phyloP scores from a whole-genome alignment of 2,888 invertebrate genomes.

The Drosophila merina region DNA sequence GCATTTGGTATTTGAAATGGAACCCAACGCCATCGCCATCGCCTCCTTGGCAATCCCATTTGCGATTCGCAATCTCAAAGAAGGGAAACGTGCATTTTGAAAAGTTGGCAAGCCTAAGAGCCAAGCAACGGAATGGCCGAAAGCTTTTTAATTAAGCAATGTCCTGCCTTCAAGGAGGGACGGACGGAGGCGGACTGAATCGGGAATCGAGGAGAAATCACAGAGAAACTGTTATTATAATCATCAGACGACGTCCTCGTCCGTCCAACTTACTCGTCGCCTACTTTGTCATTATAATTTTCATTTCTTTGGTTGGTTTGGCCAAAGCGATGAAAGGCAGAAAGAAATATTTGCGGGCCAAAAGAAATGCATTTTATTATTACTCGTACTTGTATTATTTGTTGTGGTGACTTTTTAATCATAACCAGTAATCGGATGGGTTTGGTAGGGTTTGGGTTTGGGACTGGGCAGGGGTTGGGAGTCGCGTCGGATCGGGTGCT shows the following conservation, averaged over 20 bases:
- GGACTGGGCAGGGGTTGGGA: not conserved
- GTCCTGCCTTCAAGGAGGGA: conserved; percentile 56
- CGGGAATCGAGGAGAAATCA: conserved; percentile 61
- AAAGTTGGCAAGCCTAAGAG: conserved; percentile 26
- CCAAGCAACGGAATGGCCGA: conserved; percentile 44
- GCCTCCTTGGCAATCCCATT: conserved; percentile 17
- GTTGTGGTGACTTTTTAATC: conserved; percentile 59
- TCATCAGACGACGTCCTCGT: conserved; percentile 37
- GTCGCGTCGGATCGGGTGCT: conserved; percentile 4
- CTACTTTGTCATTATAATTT: conserved; percentile 75
- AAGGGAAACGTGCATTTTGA: conserved; percentile 5
- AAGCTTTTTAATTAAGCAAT: conserved; percentile 76
- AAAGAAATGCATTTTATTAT: conserved; percentile 76
- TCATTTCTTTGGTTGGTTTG: conserved; percentile 58
- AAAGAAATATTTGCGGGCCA: conserved; percentile 36
- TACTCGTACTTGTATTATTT: conserved; percentile 53
- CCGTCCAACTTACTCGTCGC: conserved; percentile 49
- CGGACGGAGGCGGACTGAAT: conserved; percentile 44
- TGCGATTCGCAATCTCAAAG: conserved; percentile 13
- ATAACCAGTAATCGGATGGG: conserved; percentile 6
- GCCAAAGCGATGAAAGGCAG: conserved; percentile 43
- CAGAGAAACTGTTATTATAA: conserved; percentile 76
- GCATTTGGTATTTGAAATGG: too few relatives aligned
- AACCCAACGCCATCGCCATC: not conserved
- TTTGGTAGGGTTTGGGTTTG: not conserved